These are phyloP conservation scores for Notarius lentiginosus DNA, from an alignment of 2,113 vertebrate genomes.

Conservation along the genomic window DNA sequence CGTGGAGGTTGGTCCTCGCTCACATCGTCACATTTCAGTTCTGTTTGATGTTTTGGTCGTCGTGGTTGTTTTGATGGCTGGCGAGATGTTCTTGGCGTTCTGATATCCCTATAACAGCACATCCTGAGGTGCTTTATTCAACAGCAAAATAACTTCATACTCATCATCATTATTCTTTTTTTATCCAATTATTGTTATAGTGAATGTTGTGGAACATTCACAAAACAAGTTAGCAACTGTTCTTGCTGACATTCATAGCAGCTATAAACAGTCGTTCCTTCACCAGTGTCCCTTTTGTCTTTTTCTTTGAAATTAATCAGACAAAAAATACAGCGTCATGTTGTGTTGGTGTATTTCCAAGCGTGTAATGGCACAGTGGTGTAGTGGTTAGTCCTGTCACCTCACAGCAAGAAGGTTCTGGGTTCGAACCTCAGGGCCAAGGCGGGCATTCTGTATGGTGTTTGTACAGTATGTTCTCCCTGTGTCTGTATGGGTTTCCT, in stretches of 20 bases:
- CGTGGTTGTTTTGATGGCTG: no score
- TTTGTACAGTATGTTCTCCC: no score
- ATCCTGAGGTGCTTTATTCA: background rate
- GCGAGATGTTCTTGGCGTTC: no score
- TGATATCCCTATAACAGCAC: background rate
- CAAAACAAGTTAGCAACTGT: background rate
- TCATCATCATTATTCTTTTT: background rate
- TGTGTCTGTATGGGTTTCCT: no score
- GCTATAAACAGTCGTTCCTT: background rate
- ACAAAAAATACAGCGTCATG: background rate
- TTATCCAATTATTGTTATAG: background rate
- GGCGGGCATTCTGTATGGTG: no score
- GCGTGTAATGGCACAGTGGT: background rate
- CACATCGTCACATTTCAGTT: no score
- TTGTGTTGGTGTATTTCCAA: background rate
- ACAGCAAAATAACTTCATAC: background rate
- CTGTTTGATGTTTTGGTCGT: no score
- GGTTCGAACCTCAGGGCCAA: no score
- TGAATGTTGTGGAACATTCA: background rate
- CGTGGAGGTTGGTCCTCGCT: no score
- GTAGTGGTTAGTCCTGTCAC: no score
- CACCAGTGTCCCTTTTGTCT: background rate
- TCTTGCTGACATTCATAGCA: background rate
- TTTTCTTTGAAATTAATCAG: background rate
- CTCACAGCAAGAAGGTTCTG: no score